These are phyloP conservation scores for Harpalus rufipes DNA, from an alignment of 2,888 invertebrate species.

Conservation along the genomic window DNA sequence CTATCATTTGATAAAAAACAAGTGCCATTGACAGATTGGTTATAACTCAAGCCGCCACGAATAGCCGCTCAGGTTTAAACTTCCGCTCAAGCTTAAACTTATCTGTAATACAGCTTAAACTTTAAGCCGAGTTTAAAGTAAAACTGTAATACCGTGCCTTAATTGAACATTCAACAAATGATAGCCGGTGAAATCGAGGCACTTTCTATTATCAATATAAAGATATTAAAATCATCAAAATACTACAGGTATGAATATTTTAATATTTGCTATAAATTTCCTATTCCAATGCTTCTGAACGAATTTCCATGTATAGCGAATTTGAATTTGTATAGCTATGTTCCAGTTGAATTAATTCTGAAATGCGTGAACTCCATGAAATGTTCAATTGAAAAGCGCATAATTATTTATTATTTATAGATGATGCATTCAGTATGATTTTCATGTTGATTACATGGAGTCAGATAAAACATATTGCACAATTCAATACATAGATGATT, in stretches of 20 bases:
- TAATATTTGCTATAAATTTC: background rate
- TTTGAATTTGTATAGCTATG: background rate
- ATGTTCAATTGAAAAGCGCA: background rate
- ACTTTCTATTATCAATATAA: no score
- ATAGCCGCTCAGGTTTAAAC: no score
- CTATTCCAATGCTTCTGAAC: background rate
- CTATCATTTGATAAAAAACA: no score
- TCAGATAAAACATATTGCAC: background rate
- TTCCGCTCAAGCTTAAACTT: no score
- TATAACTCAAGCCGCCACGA: no score
- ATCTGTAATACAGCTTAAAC: no score
- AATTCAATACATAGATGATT: background rate
- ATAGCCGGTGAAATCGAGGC: no score
- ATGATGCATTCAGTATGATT: background rate
- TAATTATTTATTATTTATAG: background rate
- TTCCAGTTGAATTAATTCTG: slow-evolving; percentile 2
- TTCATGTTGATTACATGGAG: background rate
- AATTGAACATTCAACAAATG: no score
- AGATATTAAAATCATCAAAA: no score
- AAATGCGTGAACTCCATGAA: background rate
- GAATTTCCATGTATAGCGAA: background rate
- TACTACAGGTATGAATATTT: background rate
- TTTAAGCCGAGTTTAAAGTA: no score
- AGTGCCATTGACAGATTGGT: no score
- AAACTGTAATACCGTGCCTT: no score